Conservation (phyloP, 2,113 vertebrate species). For the Cebus imitator region DNA sequence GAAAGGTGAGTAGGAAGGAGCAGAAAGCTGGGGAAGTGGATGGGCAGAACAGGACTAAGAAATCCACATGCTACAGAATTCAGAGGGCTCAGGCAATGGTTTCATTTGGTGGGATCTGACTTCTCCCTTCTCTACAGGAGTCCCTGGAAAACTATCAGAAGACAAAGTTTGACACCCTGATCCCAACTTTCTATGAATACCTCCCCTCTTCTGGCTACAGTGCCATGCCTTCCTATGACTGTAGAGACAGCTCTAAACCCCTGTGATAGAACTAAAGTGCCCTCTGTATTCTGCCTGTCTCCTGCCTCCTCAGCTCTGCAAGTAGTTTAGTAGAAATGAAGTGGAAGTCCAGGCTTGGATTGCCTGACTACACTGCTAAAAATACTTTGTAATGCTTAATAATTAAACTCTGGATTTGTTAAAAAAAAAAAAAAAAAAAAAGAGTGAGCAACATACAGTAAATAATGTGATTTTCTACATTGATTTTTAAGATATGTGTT, state of each 20-base stretch:
- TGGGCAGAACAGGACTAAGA: neutral
- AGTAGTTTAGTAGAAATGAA: conserved; percentile 24
- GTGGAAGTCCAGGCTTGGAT: neutral
- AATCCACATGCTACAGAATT: neutral
- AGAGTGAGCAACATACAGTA: neutral
- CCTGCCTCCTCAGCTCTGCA: neutral
- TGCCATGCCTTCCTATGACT: neutral
- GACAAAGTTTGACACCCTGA: conserved; percentile 71
- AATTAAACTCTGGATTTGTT: conserved; percentile 55
- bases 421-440: neutral
- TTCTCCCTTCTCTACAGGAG: conserved; percentile 54
- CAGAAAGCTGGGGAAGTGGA: neutral
- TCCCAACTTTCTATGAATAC: conserved; percentile 75
- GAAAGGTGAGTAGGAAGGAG: conserved; percentile 66
- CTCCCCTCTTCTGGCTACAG: neutral
- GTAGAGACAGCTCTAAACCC: neutral
- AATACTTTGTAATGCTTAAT: conserved; percentile 32
- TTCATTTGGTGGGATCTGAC: neutral
- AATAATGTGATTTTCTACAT: neutral
- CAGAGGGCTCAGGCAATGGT: neutral
- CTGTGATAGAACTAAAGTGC: neutral
- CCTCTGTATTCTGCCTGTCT: neutral
- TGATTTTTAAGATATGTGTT: neutral
- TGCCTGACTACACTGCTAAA: neutral
- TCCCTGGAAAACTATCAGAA: conserved; percentile 73